A percentile compares a stretch with the other conserved stretches of the same genome.
Conservation (phyloP, 2,888 invertebrate genomes). For the Venusia cambrica region DNA sequence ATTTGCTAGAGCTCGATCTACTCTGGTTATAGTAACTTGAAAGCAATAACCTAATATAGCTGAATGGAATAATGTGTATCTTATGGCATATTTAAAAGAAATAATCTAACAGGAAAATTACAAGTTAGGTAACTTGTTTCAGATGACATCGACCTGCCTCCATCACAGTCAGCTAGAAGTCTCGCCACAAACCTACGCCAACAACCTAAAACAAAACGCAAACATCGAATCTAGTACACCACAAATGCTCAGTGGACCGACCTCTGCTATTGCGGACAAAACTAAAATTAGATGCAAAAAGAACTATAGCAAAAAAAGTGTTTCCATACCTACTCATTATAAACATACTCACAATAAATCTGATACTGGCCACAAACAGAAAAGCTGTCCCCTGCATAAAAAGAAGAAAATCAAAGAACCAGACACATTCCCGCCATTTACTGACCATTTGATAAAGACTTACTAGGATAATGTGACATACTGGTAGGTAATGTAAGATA, state of each 20-base stretch:
- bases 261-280: constrained; percentile 21
- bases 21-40: too few relatives aligned
- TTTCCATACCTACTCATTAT: constrained; percentile 59
- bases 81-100: too few relatives aligned
- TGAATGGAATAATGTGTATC: too few relatives aligned
- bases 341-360: constrained; percentile 71
- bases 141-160: constrained; percentile 68
- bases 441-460: constrained; percentile 74
- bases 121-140: constrained; percentile 27
- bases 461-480: constrained; percentile 44
- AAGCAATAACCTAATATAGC: too few relatives aligned
- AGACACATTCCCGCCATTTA: constrained; percentile 50
- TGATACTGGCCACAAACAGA: constrained; percentile 59
- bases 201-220: constrained; percentile 33
- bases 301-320: constrained; percentile 51
- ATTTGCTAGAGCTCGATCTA: too few relatives aligned
- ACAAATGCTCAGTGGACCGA: constrained; percentile 26
- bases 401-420: constrained; percentile 64
- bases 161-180: constrained; percentile 72
- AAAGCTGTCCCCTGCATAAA: constrained; percentile 64
- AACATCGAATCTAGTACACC: constrained; percentile 30
- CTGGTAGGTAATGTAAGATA: too few relatives aligned
- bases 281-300: constrained; percentile 57
- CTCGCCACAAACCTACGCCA: constrained; percentile 40
- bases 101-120: too few relatives aligned